A percentile compares a stretch with the other conserved stretches of the same genome.
These are phyloP conservation scores for Hyposoter didymator DNA, from an alignment of 2,888 invertebrate species.

Conservation along the genomic window DNA sequence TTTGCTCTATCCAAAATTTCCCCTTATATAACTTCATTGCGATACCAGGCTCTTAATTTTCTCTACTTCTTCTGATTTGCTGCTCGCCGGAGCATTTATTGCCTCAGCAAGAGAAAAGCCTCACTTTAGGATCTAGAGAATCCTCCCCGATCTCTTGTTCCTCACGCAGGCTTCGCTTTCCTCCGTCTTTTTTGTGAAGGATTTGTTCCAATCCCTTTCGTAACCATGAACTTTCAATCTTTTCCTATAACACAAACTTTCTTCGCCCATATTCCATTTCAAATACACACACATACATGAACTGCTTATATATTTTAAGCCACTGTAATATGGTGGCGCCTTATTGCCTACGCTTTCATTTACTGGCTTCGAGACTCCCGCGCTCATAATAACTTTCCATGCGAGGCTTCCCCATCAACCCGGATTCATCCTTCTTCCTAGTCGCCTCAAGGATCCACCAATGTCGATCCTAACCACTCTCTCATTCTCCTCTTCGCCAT, in stretches of 20 bases:
- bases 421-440: conserved; percentile 30
- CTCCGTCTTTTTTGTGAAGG: conserved; percentile 32
- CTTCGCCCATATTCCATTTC: neutral
- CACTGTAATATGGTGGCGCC: conserved; percentile 22
- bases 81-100: conserved; percentile 36
- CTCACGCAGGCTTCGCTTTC: conserved; percentile 2
- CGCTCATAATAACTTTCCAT: conserved; percentile 46
- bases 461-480: conserved; percentile 12
- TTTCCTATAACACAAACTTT: conserved; percentile 38
- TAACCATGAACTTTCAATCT: conserved; percentile 53
- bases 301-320: conserved; percentile 31
- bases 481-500: neutral
- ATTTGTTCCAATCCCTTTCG: conserved; percentile 42
- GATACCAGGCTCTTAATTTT: conserved; percentile 25
- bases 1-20: conserved; percentile 33
- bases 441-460: conserved; percentile 17
- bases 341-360: conserved; percentile 37
- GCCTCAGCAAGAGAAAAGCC: conserved; percentile 32
- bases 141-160: conserved; percentile 26
- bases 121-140: neutral
- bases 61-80: conserved; percentile 22
- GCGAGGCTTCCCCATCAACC: conserved; percentile 21
- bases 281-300: conserved; percentile 4
- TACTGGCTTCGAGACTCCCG: conserved; percentile 24
- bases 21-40: neutral